Evolutionary conservation across 1,140 invertebrate genomes (phyloP), one percentile per base, ranked within the genome.

Genomic region (Paracyclopina nana): DNA sequence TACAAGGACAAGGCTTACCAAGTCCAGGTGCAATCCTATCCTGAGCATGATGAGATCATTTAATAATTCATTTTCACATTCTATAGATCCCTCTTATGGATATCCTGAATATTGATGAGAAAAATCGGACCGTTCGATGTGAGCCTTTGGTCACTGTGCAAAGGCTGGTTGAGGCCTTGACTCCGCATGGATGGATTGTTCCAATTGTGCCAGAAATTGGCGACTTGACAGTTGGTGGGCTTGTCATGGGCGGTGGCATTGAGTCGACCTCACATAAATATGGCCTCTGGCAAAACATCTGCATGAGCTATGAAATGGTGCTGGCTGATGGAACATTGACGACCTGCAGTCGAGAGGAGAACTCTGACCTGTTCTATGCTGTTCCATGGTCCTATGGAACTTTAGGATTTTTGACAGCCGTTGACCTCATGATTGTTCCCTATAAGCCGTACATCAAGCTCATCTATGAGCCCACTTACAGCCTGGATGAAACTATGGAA

Each of bases 341-440:
- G n/a, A 76, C 64, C 31, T 82, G 80, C 57, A 72, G 71, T 38
- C 72, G 78, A 74, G 68, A 75, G 25, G 67, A 77, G 53, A 75
- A 80, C 57, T 56, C 72, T 18, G 78, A 82, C 55, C 59, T 84
- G 6, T 85, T 77, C 61, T 77, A 80, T 60, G 66, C 77, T 5
- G 65, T 83, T 4, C 81, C 81, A 0, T 83, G 80, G 80, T 82
- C 79, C 0, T 79, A 85, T 62, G 82, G 82, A 5, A 83, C 80
- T 5, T 63, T 84, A 8, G 80, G 81, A 16, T 80, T 85, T 59
- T 63, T 84, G 4, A 79, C 80, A 1, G 73, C 79, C 1, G 80
- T 76, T 1, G 76, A 79, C 56, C 72, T 85, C 16, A 67, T 71
- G 60, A 74, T 86, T 34, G 69, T 84, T 50, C 80, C 81, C 8